Base-by-base conservation (phyloP, 2,113 vertebrate genomes). In the Hippocampus comes region DNA sequence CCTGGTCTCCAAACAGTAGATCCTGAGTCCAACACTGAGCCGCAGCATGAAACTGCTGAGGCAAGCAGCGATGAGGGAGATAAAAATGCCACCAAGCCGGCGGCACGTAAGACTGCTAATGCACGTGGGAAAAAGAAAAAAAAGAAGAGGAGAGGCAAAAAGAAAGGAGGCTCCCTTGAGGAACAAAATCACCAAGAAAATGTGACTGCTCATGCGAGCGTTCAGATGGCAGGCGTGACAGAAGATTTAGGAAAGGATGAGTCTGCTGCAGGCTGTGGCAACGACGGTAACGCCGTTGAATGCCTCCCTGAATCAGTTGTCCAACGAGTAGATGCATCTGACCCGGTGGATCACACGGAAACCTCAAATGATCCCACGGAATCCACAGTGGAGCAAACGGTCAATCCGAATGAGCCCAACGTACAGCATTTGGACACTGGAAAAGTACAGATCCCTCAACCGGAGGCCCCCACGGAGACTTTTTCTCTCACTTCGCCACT, bases 51-150 rank as follows among this genome's bases (percentile, higher is more conserved):
- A 20, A 70, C 68, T 12, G 30, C 59, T 20, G 74, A 80, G 2
- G 76, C 38, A 18, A 84, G 83, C n/a, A 68, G 65, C 0, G 67
- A 82, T 0, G 63, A 79, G 20, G 68, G 55, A 27, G 78, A 88
- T 34, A 80, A 83, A 23, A 23, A 6, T 0, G 12, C 51, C 0
- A 61, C 41, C 68, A 73, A 78, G 46, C 17, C 70, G 66, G 6
- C 80, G 66, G 6, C 80, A 17, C 20, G 8, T 23, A 80, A 87
- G 61, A 67, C 27, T 38, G 23, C 67, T 9, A 23, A 78, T 10
- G 71, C 63, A 43, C 66, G 86, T 53, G 86, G 87, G n/a, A 92
- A 90, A 66, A 93, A 89, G 78, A 93, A 89, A 75, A 94, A 86
- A 63, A 92, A 78, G 81, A 93, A 91, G 70, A 91, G 51, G 79